Conservation (phyloP, 1,140 invertebrate genomes). For the Asobara japonica region DNA sequence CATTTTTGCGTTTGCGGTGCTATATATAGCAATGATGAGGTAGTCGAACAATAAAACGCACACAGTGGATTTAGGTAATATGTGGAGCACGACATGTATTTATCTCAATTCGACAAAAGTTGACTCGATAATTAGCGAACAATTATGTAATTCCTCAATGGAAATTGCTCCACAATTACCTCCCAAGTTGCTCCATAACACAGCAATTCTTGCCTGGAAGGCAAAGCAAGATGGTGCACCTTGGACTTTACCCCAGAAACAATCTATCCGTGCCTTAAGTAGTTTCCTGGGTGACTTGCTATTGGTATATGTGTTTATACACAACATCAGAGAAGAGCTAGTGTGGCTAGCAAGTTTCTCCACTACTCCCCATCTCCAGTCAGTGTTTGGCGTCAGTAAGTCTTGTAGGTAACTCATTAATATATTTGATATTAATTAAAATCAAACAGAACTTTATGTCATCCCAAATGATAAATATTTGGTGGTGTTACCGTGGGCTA, state of each 20-base stretch:
- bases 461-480: background rate
- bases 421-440: background rate
- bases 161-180: background rate
- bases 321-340: background rate
- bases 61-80: too few species aligned
- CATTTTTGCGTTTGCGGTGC: too few species aligned
- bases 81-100: too few species aligned
- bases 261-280: slow-evolving; percentile 13
- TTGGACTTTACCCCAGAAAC: background rate
- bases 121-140: too few species aligned
- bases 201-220: background rate
- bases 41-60: too few species aligned
- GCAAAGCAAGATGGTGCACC: background rate
- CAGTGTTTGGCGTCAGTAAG: background rate
- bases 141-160: background rate
- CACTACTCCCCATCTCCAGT: too few species aligned
- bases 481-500: background rate
- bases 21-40: too few species aligned
- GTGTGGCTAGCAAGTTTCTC: background rate
- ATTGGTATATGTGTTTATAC: background rate
- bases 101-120: too few species aligned
- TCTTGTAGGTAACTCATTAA: background rate
- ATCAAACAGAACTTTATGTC: background rate
- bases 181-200: background rate
- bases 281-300: slow-evolving; percentile 2